Conservation (phyloP, 2,113 vertebrate genomes). For the Plestiodon gilberti region DNA sequence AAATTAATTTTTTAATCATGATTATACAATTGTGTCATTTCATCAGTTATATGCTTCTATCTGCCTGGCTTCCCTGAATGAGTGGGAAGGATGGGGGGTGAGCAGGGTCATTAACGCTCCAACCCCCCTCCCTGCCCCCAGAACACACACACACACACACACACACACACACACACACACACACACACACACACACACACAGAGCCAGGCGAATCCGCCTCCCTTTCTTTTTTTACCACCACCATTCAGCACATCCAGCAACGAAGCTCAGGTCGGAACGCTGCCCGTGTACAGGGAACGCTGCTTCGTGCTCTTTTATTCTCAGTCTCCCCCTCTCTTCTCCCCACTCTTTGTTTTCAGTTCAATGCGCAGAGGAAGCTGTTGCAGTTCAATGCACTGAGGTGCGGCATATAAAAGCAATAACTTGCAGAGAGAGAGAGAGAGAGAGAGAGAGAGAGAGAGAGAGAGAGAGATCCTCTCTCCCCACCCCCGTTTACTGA, state of each 20-base stretch:
- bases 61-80: neutral
- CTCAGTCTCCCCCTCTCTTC: slow-evolving; percentile 16
- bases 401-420: slow-evolving; percentile 52
- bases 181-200: neutral
- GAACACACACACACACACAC: neutral
- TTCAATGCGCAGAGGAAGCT: slow-evolving; percentile 66
- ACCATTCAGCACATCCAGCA: neutral
- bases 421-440: slow-evolving; percentile 42
- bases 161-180: neutral
- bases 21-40: neutral
- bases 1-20: slow-evolving; percentile 47
- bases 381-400: slow-evolving; percentile 64
- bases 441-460: slow-evolving; percentile 29
- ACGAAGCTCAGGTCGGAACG: neutral
- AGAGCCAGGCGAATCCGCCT: neutral
- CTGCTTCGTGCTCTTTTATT: slow-evolving; percentile 32
- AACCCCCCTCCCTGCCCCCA: neutral
- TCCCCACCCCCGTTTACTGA: neutral
- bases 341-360: slow-evolving; percentile 74
- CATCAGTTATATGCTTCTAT: neutral
- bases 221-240: neutral
- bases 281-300: neutral
- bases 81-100: neutral
- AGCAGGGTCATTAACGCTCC: slow-evolving; percentile 24
- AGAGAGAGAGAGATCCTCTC: slow-evolving; percentile 14